phyloP scores from a whole-genome alignment of 2,797 vertebrate genomes.

The Aldrovandia affinis region DNA sequence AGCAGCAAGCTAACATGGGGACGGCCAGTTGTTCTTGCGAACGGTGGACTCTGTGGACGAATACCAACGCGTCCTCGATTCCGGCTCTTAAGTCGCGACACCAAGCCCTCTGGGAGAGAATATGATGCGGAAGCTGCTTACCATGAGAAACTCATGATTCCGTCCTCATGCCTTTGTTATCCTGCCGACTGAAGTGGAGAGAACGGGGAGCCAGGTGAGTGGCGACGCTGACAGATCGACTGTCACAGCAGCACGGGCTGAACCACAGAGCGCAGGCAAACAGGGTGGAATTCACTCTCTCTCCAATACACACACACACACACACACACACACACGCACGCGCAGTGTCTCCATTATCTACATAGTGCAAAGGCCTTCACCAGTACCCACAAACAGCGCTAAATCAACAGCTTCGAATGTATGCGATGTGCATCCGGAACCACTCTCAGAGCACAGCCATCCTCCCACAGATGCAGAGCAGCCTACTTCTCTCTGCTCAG shows the following conservation, averaged over 20 bases:
- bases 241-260: not conserved
- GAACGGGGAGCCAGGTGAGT: not conserved
- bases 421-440: not conserved
- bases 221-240: not conserved
- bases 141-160: constrained; percentile 8
- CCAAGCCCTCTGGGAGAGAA: not conserved
- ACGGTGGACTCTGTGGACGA: too few relatives aligned
- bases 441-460: not conserved
- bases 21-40: not conserved
- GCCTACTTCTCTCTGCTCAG: not conserved
- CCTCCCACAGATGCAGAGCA: not conserved
- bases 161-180: constrained; percentile 11
- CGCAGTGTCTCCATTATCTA: not conserved
- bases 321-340: not conserved
- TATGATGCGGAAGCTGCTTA: not conserved
- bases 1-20: not conserved
- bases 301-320: not conserved
- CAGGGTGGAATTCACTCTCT: not conserved
- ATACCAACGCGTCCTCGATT: not conserved
- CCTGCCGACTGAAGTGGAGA: not conserved
- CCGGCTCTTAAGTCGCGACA: not conserved
- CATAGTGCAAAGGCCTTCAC: not conserved
- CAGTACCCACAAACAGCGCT: not conserved
- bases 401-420: not conserved
- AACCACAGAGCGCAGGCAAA: not conserved